Evolutionary conservation across 2,113 vertebrate genomes (phyloP).

Genomic region (Carlito syrichta): DNA sequence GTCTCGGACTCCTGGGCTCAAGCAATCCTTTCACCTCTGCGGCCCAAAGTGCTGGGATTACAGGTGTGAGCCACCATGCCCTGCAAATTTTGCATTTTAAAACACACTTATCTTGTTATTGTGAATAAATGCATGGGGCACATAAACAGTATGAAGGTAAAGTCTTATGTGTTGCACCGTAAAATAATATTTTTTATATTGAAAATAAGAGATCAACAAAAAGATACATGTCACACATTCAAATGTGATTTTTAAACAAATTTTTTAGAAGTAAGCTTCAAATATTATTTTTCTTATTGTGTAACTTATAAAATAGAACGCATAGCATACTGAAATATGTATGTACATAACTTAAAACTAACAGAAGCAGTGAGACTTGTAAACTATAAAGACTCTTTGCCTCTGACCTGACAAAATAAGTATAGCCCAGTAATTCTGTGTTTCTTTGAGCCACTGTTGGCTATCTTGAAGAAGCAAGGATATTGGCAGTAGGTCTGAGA

Average conservation of each 20-base stretch:
- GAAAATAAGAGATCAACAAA: not conserved
- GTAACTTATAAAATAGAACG: not conserved
- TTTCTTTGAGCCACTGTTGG: not conserved
- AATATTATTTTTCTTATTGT: not conserved
- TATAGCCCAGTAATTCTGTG: not conserved
- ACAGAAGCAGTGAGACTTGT: not conserved
- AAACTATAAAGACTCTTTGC: not conserved
- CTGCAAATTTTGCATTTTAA: not conserved
- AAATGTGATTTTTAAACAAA: not conserved
- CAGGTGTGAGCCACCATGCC: too few species aligned
- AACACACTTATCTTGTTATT: not conserved
- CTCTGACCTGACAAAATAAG: not conserved
- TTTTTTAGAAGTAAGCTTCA: not conserved
- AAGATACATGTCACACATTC: not conserved
- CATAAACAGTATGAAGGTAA: not conserved
- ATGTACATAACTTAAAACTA: not conserved
- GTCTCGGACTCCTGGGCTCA: too few species aligned
- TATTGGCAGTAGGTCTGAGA: not conserved
- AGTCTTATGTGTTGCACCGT: not conserved
- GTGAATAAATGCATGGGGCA: not conserved
- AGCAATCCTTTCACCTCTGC: too few species aligned
- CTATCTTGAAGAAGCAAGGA: not conserved
- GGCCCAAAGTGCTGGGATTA: too few species aligned
- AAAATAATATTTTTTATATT: not conserved
- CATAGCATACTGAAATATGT: not conserved